Percentiles rank a stretch among this genome's conserved stretches.
Evolutionary conservation across 2,797 vertebrate genomes (phyloP).

Genomic region (Phyllotis vaccarum): DNA sequence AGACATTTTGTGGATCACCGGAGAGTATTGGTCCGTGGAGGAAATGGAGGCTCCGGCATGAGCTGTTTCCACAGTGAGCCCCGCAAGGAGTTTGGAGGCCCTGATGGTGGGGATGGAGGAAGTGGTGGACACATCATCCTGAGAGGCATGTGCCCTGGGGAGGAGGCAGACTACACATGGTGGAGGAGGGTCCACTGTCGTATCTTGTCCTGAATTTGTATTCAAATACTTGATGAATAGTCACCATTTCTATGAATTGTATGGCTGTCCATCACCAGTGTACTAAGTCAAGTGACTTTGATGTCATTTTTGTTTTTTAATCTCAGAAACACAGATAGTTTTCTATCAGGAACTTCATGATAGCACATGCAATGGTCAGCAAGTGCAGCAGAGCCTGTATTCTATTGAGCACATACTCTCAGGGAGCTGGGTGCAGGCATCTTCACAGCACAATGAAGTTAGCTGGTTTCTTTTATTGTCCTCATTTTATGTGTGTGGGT

Average conservation of each 20-base stretch:
- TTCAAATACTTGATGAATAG: rapidly evolving
- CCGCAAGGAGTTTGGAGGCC: slow-evolving; percentile 96
- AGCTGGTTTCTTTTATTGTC: not conserved
- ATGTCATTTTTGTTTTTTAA: not conserved
- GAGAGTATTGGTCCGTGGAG: slow-evolving; percentile 91
- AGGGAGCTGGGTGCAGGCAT: not conserved
- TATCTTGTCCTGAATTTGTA: not conserved
- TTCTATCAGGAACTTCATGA: not conserved
- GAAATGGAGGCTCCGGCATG: slow-evolving; percentile 92
- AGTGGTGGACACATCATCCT: slow-evolving; percentile 91
- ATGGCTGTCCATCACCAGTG: no score
- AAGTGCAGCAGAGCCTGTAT: rapidly evolving
- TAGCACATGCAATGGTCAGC: rapidly evolving
- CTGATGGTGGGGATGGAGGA: slow-evolving; percentile 96
- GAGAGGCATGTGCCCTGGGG: slow-evolving; percentile 85
- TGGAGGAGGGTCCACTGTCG: not conserved
- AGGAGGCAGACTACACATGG: rapidly evolving
- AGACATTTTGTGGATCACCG: slow-evolving; percentile 94
- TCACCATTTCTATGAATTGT: not conserved
- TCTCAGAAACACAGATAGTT: not conserved
- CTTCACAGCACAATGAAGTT: not conserved
- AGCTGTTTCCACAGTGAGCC: slow-evolving; percentile 96
- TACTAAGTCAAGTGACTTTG: not conserved
- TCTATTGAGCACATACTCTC: rapidly evolving
- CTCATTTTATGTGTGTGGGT: not conserved